These are phyloP conservation scores for Mythimna loreyi DNA, from an alignment of 2,888 invertebrate species.

Conservation along the genomic window DNA sequence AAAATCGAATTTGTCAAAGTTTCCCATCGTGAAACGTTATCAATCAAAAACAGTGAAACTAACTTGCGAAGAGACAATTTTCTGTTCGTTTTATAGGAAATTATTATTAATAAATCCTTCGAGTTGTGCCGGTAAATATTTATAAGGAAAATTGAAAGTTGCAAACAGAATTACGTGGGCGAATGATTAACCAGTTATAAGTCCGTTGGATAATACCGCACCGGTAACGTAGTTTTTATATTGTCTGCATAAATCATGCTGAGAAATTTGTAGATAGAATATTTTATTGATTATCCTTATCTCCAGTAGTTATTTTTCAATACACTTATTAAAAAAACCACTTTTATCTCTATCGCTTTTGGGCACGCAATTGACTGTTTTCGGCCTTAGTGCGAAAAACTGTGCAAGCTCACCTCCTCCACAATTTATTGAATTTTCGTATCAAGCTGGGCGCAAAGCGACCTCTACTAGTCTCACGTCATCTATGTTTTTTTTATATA, in stretches of 20 bases:
- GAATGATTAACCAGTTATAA: slow-evolving; percentile 13
- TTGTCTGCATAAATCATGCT: no score
- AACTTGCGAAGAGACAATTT: slow-evolving; percentile 58
- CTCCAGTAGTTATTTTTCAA: neutral
- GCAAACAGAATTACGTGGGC: slow-evolving; percentile 32
- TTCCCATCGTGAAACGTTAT: slow-evolving; percentile 54
- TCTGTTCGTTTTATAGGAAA: slow-evolving; percentile 47
- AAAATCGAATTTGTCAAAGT: slow-evolving; percentile 63
- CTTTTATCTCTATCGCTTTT: no score
- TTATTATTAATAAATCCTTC: slow-evolving; percentile 54
- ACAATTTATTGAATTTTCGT: no score
- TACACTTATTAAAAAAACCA: no score
- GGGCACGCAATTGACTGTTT: no score
- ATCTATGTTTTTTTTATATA: no score
- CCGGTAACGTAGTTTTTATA: neutral
- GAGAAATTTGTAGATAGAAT: no score
- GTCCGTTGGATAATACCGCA: neutral
- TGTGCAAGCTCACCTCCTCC: no score
- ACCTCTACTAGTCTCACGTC: no score
- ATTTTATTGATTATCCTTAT: no score
- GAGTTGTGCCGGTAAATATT: slow-evolving; percentile 47
- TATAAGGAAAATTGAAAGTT: slow-evolving; percentile 43
- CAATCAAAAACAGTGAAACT: slow-evolving; percentile 63
- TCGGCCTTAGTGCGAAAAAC: no score
- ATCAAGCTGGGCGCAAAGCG: no score